Conservation (phyloP, 1,140 invertebrate genomes). For the Drosophila tristis region DNA sequence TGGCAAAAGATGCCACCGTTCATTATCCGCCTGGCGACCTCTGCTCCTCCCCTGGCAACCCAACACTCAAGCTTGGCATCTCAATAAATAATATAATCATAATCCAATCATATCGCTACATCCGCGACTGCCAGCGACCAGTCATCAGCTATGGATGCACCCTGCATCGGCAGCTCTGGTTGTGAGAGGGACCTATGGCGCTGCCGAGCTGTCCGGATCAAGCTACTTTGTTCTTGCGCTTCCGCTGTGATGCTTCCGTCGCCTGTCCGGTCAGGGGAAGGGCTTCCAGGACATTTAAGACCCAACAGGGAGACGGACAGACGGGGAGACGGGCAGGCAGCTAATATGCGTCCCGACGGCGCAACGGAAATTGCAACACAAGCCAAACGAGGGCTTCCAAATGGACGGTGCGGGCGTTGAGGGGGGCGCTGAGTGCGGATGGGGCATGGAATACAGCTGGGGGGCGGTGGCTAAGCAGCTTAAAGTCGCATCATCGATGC, state of each 20-base stretch:
- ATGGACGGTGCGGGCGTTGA: background rate
- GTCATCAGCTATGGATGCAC: slow-evolving; percentile 53
- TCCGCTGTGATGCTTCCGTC: slow-evolving; percentile 49
- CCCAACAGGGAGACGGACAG: slow-evolving; percentile 1
- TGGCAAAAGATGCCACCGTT: slow-evolving; percentile 29
- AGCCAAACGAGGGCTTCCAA: slow-evolving; percentile 21
- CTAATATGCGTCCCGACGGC: slow-evolving; percentile 68
- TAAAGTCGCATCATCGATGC: slow-evolving; percentile 76
- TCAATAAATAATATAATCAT: slow-evolving; percentile 83
- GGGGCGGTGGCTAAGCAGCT: slow-evolving; percentile 63
- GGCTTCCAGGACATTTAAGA: background rate
- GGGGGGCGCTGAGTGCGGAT: background rate
- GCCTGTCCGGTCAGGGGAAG: slow-evolving; percentile 13
- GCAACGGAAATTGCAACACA: slow-evolving; percentile 75
- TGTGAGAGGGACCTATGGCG: background rate
- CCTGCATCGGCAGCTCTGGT: background rate
- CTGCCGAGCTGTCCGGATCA: slow-evolving; percentile 44
- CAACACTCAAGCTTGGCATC: slow-evolving; percentile 49
- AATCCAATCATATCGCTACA: slow-evolving; percentile 81
- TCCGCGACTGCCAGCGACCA: slow-evolving; percentile 61
- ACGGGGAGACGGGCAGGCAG: slow-evolving; percentile 29
- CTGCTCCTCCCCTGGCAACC: background rate
- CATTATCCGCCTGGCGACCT: slow-evolving; percentile 29
- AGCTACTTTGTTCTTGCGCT: slow-evolving; percentile 48
- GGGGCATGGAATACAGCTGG: background rate